Conservation (phyloP, 2,888 invertebrate species). For the Eilema sororculum region DNA sequence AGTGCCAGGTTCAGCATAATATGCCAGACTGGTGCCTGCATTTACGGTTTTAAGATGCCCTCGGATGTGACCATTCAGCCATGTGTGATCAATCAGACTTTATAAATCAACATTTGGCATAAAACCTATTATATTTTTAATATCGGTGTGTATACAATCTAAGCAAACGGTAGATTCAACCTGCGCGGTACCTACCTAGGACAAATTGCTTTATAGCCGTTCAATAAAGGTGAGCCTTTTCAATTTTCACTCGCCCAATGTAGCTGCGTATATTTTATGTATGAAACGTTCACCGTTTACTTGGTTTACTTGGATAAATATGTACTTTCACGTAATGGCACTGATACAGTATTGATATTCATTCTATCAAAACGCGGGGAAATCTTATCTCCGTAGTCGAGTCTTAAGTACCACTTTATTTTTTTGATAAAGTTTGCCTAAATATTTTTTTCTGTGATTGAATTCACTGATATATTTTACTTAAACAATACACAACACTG, state of each 20-base stretch:
- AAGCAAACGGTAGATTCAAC: constrained; percentile 19
- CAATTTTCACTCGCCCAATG: constrained; percentile 25
- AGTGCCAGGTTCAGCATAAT: too few relatives aligned
- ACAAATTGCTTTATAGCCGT: constrained; percentile 30
- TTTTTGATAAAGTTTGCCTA: not conserved
- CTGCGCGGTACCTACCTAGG: constrained; percentile 13
- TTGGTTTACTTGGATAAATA: not conserved
- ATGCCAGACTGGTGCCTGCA: too few relatives aligned
- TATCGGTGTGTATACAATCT: constrained; percentile 22
- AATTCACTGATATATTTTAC: not conserved
- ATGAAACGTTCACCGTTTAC: constrained; percentile 7
- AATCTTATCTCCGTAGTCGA: constrained; percentile 1
- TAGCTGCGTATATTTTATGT: constrained; percentile 19
- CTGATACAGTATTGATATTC: not conserved
- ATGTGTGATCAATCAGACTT: too few relatives aligned
- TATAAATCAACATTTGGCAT: too few relatives aligned
- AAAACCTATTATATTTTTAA: too few relatives aligned
- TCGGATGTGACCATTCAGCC: too few relatives aligned
- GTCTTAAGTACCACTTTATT: constrained; percentile 1
- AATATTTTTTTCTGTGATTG: not conserved
- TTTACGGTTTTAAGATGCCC: too few relatives aligned
- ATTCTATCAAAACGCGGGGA: not conserved
- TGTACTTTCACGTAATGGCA: not conserved
- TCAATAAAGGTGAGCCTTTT: constrained; percentile 41
- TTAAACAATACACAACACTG: too few relatives aligned